Evolutionary conservation across 2,113 vertebrate species (phyloP).

Genomic region (Perognathus longimembris): DNA sequence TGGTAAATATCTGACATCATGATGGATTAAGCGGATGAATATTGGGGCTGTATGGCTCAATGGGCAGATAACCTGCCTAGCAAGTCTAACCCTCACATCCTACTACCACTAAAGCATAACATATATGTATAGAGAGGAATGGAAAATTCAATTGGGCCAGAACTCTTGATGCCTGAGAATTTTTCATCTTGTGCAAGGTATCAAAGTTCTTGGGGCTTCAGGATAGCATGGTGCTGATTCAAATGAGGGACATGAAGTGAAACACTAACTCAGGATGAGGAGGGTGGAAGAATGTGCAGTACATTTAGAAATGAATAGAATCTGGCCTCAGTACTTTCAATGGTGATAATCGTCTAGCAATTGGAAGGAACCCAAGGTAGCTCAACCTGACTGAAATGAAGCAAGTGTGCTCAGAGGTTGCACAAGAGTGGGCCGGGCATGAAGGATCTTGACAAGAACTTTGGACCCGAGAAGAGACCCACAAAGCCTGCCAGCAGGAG

Average conservation of each 20-base stretch:
- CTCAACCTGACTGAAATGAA: background rate
- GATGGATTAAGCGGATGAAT: background rate
- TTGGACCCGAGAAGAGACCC: background rate
- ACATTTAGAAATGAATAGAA: background rate
- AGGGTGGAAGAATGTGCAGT: background rate
- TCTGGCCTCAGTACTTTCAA: background rate
- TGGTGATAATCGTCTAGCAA: background rate
- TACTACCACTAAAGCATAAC: no score
- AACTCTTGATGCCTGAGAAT: background rate
- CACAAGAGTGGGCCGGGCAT: background rate
- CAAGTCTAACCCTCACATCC: no score
- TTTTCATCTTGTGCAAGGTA: background rate
- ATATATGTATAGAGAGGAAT: no score
- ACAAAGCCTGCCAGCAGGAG: background rate
- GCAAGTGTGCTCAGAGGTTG: rapidly evolving
- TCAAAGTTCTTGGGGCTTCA: background rate
- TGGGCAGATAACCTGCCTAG: no score
- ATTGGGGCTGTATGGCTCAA: no score
- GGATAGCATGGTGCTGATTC: background rate
- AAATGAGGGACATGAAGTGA: background rate
- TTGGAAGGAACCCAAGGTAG: background rate
- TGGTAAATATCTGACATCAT: background rate
- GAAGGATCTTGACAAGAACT: background rate
- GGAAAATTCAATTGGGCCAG: no score
- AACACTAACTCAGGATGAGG: background rate